Evolutionary conservation across 2,113 vertebrate species (phyloP).

Genomic region (Notarius quadriscutis): DNA sequence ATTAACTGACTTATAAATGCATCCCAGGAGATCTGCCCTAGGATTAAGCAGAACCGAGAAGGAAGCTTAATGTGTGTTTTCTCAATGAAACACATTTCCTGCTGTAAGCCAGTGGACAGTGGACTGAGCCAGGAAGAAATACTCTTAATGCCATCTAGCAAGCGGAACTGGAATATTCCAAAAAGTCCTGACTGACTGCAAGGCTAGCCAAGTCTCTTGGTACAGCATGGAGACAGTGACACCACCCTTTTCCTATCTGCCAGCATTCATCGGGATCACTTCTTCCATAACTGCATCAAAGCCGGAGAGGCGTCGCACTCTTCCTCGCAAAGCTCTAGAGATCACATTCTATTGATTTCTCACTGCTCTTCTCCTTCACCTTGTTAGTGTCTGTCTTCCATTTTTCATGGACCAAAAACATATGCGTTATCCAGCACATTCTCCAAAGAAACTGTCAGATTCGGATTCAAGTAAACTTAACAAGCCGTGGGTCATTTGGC

Average conservation of each 20-base stretch:
- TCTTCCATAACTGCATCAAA: constrained; percentile 41
- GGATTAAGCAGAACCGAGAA: constrained; percentile 24
- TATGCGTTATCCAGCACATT: background rate
- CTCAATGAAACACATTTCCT: constrained; percentile 39
- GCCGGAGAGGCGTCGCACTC: background rate
- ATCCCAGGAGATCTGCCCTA: constrained; percentile 36
- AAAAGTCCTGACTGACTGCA: constrained; percentile 31
- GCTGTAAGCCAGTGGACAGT: constrained; percentile 15
- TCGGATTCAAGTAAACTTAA: background rate
- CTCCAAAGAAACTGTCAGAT: background rate
- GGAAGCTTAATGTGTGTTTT: constrained; percentile 28
- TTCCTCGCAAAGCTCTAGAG: constrained; percentile 32
- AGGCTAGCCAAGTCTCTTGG: constrained; percentile 25
- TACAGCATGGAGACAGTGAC: constrained; percentile 35
- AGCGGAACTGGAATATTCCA: constrained; percentile 43
- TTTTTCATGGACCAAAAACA: constrained; percentile 22
- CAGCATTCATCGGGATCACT: constrained; percentile 34
- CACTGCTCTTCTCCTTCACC: background rate
- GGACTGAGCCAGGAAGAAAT: constrained; percentile 27
- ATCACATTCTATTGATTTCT: background rate
- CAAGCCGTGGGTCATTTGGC: constrained; percentile 17
- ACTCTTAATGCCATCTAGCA: constrained; percentile 28
- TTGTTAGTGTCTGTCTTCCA: background rate
- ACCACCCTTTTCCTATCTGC: constrained; percentile 39
- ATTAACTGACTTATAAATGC: constrained; percentile 41